Percentiles rank a stretch among this genome's conserved stretches.
These are phyloP conservation scores for Ormyrus nitidulus DNA, from an alignment of 2,888 invertebrate species.

Conservation along the genomic window DNA sequence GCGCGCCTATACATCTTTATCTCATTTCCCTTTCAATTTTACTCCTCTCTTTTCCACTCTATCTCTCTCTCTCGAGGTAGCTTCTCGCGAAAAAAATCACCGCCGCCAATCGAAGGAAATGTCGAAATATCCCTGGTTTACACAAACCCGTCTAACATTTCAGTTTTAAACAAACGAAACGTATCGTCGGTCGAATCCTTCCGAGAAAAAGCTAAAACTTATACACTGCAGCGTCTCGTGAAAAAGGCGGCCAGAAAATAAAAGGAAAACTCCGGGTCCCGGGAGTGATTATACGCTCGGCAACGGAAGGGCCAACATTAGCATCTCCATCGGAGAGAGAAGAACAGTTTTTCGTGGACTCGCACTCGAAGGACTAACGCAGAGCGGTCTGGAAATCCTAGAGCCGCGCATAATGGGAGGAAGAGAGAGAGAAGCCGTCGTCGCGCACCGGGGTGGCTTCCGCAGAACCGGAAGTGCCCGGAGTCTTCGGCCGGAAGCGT, in stretches of 20 bases:
- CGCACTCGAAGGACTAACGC: too few species aligned
- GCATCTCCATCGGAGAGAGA: too few species aligned
- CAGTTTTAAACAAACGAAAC: not conserved
- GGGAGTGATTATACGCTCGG: too few species aligned
- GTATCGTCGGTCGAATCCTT: too few species aligned
- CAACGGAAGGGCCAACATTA: too few species aligned
- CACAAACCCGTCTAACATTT: not conserved
- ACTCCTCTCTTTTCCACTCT: not conserved
- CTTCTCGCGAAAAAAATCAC: not conserved
- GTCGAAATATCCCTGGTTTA: not conserved
- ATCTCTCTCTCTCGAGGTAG: not conserved
- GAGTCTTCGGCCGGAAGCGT: conserved; percentile 35
- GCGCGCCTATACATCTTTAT: conserved; percentile 20
- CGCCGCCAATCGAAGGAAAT: not conserved
- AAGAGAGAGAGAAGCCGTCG: conserved; percentile 30
- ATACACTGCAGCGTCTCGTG: too few species aligned
- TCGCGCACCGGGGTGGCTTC: conserved; percentile 35
- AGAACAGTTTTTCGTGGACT: too few species aligned
- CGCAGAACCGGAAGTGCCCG: conserved; percentile 19
- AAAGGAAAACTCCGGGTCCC: too few species aligned
- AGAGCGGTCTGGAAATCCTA: not conserved
- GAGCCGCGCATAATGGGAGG: not conserved
- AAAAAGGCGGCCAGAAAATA: too few species aligned
- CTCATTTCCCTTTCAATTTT: conserved; percentile 21
- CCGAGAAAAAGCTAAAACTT: too few species aligned